Conservation (phyloP, 1,140 invertebrate species). For the Babylonia areolata region DNA sequence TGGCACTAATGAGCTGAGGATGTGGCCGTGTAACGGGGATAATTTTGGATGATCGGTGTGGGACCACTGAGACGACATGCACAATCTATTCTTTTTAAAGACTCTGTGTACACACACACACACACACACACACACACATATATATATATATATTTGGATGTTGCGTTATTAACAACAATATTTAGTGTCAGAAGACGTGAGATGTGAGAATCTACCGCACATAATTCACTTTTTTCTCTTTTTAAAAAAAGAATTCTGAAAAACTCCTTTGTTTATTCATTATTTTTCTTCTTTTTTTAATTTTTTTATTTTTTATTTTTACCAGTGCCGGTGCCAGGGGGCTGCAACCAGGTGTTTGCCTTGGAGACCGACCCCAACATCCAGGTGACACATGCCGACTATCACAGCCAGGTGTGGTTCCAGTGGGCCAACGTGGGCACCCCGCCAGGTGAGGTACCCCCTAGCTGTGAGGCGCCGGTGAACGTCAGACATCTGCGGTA, state of each 20-base stretch:
- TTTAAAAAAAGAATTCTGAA: background rate
- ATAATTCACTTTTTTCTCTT: background rate
- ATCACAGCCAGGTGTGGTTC: slow-evolving; percentile 23
- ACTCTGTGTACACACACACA: background rate
- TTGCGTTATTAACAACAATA: too few relatives aligned
- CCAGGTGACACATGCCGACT: background rate
- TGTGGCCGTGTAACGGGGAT: too few relatives aligned
- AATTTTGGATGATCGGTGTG: too few relatives aligned
- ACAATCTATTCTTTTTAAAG: too few relatives aligned
- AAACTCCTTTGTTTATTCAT: too few relatives aligned
- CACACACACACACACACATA: too few relatives aligned
- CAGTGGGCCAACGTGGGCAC: slow-evolving; percentile 30
- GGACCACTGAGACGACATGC: too few relatives aligned
- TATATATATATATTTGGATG: background rate
- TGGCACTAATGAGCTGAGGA: too few relatives aligned
- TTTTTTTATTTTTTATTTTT: background rate
- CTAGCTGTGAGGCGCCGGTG: background rate
- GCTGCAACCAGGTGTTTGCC: slow-evolving; percentile 31
- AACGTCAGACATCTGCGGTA: background rate
- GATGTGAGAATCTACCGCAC: too few relatives aligned
- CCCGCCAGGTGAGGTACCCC: background rate
- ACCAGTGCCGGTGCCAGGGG: slow-evolving; percentile 28
- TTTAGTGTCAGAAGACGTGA: too few relatives aligned
- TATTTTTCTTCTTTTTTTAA: too few relatives aligned
- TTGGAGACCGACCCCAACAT: slow-evolving; percentile 29